Base-by-base conservation (phyloP, 2,888 invertebrate genomes). In the Sturmia bella region DNA sequence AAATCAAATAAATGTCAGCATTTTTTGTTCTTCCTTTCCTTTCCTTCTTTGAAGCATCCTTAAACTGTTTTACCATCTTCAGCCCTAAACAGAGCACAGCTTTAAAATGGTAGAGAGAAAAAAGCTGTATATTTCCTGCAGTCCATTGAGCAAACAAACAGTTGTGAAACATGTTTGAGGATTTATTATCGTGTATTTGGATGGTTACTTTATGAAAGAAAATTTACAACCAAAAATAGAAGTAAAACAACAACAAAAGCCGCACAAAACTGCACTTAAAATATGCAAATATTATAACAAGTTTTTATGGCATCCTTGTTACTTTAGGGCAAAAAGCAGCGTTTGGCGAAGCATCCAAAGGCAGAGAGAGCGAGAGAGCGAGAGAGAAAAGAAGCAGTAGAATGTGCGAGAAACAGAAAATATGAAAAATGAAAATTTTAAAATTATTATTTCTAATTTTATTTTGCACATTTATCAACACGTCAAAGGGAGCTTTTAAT, bases 351-450 rank as follows among this genome's bases (percentile, higher is more conserved):
- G 52, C 7, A 3, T 13, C 15, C 13, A 39, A 19, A 75, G 59
- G 43, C 17, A 41, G 37, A 32, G 12, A 39, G 43, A 45, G 17
- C 24, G 12, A 6, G 2, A 54, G 54, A n/a, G 37, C 27, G 6
- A 27, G 27, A 27, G 27, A 27, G 3, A 27, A 27, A 27, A 27
- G 27, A 6, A 27, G n/a, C n/a, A n/a, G n/a, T n/a, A n/a, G n/a
- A n/a, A 6, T 27, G 56, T 9, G 43, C 21, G 37, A 50, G 7
- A 9, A 39, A 13, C 7, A 24, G 5, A 50, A 27, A 21, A 61
- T 56, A 63, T 74, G 68, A 75, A 70, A 80, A 43, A 64, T 66
- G 48, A 56, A 56, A 69, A 68, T 56, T 68, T 54, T 54, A n/a
- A 52, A 66, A 64, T 75, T 57, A 64, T 64, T 45, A 32, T 24